Base-by-base conservation (phyloP, 2,797 vertebrate species). In the Amblyopsis hoosieri region DNA sequence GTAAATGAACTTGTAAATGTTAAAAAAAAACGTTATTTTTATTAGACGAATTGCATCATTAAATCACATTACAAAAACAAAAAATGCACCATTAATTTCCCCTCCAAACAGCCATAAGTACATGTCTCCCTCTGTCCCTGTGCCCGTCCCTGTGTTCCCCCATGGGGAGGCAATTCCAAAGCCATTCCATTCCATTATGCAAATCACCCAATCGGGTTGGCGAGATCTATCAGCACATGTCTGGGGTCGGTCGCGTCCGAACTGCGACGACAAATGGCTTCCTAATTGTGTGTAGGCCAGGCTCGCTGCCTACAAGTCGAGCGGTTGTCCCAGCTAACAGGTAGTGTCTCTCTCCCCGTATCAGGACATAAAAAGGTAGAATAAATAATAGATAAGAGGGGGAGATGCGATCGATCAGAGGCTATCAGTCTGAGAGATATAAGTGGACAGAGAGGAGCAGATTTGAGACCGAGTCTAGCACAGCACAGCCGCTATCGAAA, bases 41-140 rank as follows among this genome's bases (percentile, higher is more conserved):
- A 97, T 97, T 96, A 97, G 95, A 97, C 94, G 95, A 95, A 96
- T 96, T 96, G 96, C 96, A 97, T 96, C 97, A 97, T 98, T 98
- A 98, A 95, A 98, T 97, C 94, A 96, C 95, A 96, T 96, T 97
- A 97, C 95, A 96, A 96, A 96, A 95, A 93, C 93, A 92, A 95
- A 97, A 97, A 95, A 98, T 98, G 97, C 96, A 95, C 95, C 96
- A 98, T 98, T 98, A 98, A 97, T 98, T 98, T 96, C 93, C 91
- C 78, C 83, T 66, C 93, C 95, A 96, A 97, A 96, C 94, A 97
- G 95, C 95, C 92, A 85, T 95, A 94, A 95, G 96, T 95, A 95
- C 91, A 94, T 90, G 94, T 93, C 94, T 95, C 92, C 90, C 94
- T 92, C 91, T 90, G 92, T 93, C 95, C 64, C 60, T 46, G 78